Conservation (phyloP, 2,797 vertebrate genomes). For the Tokudaia muenninki region DNA sequence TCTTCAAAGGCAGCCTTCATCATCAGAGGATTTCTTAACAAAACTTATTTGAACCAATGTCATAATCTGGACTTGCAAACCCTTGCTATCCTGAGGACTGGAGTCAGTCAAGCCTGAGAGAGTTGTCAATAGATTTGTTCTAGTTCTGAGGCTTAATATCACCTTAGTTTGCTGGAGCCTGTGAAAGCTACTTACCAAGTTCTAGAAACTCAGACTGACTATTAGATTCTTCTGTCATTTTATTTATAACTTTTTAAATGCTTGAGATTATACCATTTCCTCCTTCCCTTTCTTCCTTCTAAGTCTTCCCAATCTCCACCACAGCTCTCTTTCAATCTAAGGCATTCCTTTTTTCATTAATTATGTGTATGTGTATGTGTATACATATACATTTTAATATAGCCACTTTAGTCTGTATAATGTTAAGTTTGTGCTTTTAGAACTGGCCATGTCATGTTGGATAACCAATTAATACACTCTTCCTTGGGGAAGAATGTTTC, state of each 20-base stretch:
- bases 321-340: not conserved
- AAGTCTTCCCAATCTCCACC: not conserved
- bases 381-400: not conserved
- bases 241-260: not conserved
- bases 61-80: not conserved
- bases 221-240: not conserved
- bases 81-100: not conserved
- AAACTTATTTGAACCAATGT: slow-evolving; percentile 6
- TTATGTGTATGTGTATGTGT: not conserved
- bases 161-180: not conserved
- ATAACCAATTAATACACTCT: not conserved
- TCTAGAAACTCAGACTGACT: not conserved
- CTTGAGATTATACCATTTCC: not conserved
- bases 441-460: not conserved
- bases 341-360: not conserved
- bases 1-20: slow-evolving; percentile 61
- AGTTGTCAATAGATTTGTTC: not conserved
- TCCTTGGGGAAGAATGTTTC: not conserved
- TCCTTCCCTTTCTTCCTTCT: not conserved
- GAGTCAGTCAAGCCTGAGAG: not conserved
- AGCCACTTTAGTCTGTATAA: not conserved
- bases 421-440: not conserved
- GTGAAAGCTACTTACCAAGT: not conserved
- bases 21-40: not conserved
- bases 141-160: not conserved